phyloP scores from a whole-genome alignment of 2,888 invertebrate species.

The Temnothorax ravouxi region DNA sequence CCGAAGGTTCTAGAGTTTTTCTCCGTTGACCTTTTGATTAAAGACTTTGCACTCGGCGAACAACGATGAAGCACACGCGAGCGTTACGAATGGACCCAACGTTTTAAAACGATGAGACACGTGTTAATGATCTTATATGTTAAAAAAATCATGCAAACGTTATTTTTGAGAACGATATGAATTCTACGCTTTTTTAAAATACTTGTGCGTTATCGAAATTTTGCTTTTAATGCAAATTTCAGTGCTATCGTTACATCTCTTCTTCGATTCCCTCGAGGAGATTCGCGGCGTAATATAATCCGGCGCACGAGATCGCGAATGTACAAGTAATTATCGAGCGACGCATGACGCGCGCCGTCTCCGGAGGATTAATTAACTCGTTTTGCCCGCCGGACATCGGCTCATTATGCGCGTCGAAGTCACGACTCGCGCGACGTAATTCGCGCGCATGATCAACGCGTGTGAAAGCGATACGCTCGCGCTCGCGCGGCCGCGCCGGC shows the following conservation, averaged over 20 bases:
- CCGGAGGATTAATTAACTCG: constrained; percentile 82
- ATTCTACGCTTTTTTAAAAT: background rate
- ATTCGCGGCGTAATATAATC: constrained; percentile 9
- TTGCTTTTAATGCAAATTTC: background rate
- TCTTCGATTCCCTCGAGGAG: constrained; percentile 46
- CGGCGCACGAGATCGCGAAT: constrained; percentile 59
- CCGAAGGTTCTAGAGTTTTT: constrained; percentile 1
- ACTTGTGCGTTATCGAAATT: background rate
- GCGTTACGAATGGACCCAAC: background rate
- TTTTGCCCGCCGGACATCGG: constrained; percentile 78
- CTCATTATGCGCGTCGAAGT: constrained; percentile 77
- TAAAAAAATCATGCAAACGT: background rate
- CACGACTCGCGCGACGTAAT: constrained; percentile 46
- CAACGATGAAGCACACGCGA: background rate
- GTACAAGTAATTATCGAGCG: constrained; percentile 79
- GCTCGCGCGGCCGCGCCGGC: background rate
- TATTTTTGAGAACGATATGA: background rate
- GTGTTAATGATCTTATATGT: background rate
- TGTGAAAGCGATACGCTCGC: constrained; percentile 36
- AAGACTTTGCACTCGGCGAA: constrained; percentile 16
- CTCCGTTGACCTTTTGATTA: constrained; percentile 22
- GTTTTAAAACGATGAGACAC: background rate
- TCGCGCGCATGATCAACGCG: constrained; percentile 26
- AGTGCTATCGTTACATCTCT: background rate
- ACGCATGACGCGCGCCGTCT: constrained; percentile 74